These are phyloP conservation scores for human (Homo sapiens) DNA, from an alignment of 2,113 vertebrate genomes.

Conservation along the genomic window DNA sequence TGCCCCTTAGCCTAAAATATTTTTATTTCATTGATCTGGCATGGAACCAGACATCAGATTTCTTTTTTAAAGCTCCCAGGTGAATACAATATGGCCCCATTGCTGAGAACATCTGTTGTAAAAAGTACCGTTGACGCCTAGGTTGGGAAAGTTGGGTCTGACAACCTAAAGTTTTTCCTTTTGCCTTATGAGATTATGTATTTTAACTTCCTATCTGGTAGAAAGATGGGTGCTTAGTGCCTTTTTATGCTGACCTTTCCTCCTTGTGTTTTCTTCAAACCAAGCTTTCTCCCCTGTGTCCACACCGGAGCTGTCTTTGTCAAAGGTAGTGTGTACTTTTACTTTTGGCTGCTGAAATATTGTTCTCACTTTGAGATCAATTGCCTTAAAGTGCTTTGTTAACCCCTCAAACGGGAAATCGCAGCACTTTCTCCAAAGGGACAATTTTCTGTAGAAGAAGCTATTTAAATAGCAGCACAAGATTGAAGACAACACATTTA, in stretches of 20 bases:
- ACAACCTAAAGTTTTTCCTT: neutral
- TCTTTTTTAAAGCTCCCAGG: neutral
- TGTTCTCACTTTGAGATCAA: neutral
- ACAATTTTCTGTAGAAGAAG: neutral
- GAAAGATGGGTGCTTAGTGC: neutral
- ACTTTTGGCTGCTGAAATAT: accelerated
- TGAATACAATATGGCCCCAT: neutral
- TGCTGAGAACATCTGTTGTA: neutral
- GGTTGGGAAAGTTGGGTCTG: neutral
- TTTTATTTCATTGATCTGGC: neutral
- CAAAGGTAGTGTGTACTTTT: neutral
- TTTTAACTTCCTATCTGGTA: neutral
- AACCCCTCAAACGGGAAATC: neutral
- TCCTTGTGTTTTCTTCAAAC: neutral
- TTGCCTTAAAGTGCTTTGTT: neutral
- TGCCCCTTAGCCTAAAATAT: neutral
- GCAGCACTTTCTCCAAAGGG: slow-evolving; percentile 16
- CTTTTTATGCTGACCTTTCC: neutral
- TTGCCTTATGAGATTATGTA: neutral
- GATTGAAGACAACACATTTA: slow-evolving; percentile 39
- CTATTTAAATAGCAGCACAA: slow-evolving; percentile 12
- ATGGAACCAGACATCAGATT: neutral
- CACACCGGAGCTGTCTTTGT: too few species aligned
- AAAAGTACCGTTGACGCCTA: neutral
- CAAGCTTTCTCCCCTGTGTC: neutral